These are phyloP conservation scores for Fringilla coelebs DNA, from an alignment of 2,797 vertebrate species.

Conservation along the genomic window DNA sequence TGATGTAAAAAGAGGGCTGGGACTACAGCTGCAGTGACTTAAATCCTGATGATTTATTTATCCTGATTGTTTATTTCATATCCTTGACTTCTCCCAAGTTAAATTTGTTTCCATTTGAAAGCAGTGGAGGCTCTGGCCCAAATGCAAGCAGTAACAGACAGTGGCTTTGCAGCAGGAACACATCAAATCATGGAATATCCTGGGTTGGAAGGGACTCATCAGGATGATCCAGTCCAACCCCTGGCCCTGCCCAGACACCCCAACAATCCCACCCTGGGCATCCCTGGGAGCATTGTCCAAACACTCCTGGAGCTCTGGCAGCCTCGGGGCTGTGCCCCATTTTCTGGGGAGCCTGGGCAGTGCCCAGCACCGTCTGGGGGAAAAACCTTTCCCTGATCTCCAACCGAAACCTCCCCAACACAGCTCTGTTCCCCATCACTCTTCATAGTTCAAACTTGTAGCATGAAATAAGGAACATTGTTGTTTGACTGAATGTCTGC, in stretches of 20 bases:
- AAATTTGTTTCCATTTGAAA: not conserved
- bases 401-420: not conserved
- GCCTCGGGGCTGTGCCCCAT: not conserved
- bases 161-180: not conserved
- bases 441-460: not conserved
- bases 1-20: not conserved
- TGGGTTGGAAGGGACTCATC: rapidly evolving
- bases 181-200: not conserved
- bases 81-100: not conserved
- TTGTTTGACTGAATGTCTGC: not conserved
- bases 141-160: not conserved
- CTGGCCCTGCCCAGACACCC: not conserved
- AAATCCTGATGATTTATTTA: not conserved
- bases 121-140: not conserved
- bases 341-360: not conserved
- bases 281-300: rapidly evolving
- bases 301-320: not conserved
- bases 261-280: not conserved
- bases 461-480: rapidly evolving
- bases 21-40: not conserved
- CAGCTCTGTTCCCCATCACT: not conserved
- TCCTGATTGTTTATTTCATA: not conserved
- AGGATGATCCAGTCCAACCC: not conserved
- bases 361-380: not conserved
- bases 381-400: not conserved